Evolutionary conservation across 2,888 invertebrate species (phyloP), one percentile per base, ranked within the genome.

Genomic region (Drosophila setosimentum): DNA sequence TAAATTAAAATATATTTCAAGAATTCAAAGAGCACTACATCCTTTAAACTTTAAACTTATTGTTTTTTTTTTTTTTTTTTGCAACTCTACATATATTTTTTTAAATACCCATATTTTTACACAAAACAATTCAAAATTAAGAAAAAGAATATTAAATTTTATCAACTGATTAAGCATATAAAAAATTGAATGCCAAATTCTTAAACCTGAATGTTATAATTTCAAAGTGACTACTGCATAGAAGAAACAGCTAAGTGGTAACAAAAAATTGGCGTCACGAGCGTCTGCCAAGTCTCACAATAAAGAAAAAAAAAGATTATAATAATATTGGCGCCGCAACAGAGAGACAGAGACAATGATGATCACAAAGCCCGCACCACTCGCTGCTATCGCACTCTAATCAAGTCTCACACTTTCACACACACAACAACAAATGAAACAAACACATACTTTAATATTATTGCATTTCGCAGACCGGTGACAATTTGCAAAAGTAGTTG

Each of bases 231-330:
- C 30, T 57, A 42, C 57, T 64, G 68, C 16, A 48, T n/a, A 8
- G 24, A 51, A 51, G 37, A 59, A 74, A 63, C 40, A 55, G 57
- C 48, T 37, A 60, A 64, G 50, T 29, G 49, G 24, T 42, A 64
- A 57, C 24, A 76, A 71, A 49, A 68, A 50, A 53, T 61, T 73
- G 78, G 77, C 80, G 82, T 80, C 79, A 66, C 48, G 32, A 77
- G 51, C 50, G 74, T 71, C 67, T 74, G 83, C 76, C 87, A 84
- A 80, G 71, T 54, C 59, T 58, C 35, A 61, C 29, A 55, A 29
- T 60, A 60, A 49, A 62, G 24, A 24, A 45, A 24, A 45, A 45
- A 16, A 4, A 29, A 58, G 60, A 76, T 68, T 66, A 76, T 60
- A 54, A 62, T 59, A 48, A 53, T 30, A 57, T 57, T 76, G 60